Evolutionary conservation across 2,113 vertebrate genomes (phyloP), one percentile per base, ranked within the genome.

Genomic region (Cyprinus carpio): DNA sequence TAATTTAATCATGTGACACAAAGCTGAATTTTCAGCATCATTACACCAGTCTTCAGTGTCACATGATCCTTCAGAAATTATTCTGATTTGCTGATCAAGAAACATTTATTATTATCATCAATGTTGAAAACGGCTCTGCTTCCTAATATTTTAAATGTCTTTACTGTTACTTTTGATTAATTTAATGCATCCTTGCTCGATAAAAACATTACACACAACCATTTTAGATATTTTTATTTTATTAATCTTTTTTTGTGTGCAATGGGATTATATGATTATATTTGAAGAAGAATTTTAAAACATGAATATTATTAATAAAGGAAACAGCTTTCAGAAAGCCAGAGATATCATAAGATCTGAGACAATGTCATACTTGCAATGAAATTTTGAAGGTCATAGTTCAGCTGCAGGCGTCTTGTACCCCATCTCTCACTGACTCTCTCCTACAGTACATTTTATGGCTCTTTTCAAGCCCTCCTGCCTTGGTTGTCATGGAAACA

Each of bases 401-500:
- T 79, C 76, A 79, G 4, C 13, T 46, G 2, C 34, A 46, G 16
- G 16, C 23, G 15, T 84, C 34, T 54, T 40, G 27, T 69, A 29
- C n/a, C 72, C 43, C 54, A 62, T 76, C 71, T 49, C 46, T 85
- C 75, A 27, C 43, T 85, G 49, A 58, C 40, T 80, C 34, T 79
- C 20, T 43, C 34, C 31, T 84, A 60, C 72, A 46, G 34, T 46
- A 16, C 25, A 40, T 9, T 77, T 34, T 23, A 5, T 67, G 15
- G 13, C n/a, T 11, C 29, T 71, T 80, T 64, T 82, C 34, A 46
- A 83, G 75, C 31, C 56, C 72, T 34, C 75, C 15, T 60, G 77
- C 75, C 16, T 31, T 31, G 51, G 84, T 87, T 81, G 84, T 87
- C 84, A 87, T 86, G 82, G 88, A 81, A 84, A 86, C 84, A 20